phyloP scores from a whole-genome alignment of 2,888 invertebrate genomes.

The Latheticus oryzae region DNA sequence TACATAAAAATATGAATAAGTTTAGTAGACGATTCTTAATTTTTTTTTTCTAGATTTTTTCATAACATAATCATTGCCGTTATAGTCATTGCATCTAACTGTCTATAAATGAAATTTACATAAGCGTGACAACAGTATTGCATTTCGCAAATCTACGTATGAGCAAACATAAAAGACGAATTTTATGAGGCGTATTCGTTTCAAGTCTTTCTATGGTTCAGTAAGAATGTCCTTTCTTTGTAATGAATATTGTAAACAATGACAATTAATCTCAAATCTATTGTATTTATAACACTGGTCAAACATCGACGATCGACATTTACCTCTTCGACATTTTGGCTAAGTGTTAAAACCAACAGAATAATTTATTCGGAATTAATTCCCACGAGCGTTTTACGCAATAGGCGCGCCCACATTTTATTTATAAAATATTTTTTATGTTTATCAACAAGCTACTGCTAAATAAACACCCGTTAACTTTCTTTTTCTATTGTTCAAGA shows the following conservation, averaged over 20 bases:
- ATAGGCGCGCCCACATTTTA: constrained; percentile 22
- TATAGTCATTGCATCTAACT: constrained; percentile 36
- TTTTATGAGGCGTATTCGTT: constrained; percentile 39
- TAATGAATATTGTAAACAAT: constrained; percentile 33
- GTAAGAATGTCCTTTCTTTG: constrained; percentile 34
- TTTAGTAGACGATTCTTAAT: constrained; percentile 12
- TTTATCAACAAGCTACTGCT: constrained; percentile 12
- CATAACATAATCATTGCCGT: constrained; percentile 27
- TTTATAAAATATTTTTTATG: constrained; percentile 10
- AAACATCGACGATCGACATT: no score
- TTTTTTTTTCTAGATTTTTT: constrained; percentile 23
- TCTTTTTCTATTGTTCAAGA: no score
- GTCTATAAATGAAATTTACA: constrained; percentile 37
- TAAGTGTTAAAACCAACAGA: constrained; percentile 5
- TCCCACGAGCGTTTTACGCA: constrained; percentile 22
- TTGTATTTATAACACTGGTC: constrained; percentile 4
- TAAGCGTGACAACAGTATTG: constrained; percentile 39
- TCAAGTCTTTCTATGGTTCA: constrained; percentile 36
- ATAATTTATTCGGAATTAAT: constrained; percentile 9
- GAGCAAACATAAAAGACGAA: constrained; percentile 38
- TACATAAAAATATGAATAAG: no score
- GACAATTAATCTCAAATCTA: constrained; percentile 9
- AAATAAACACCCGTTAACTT: constrained; percentile 10
- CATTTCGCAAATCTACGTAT: constrained; percentile 35
- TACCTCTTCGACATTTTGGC: neutral